Conservation (phyloP, 1,140 invertebrate species). For the Bombus turneri region DNA sequence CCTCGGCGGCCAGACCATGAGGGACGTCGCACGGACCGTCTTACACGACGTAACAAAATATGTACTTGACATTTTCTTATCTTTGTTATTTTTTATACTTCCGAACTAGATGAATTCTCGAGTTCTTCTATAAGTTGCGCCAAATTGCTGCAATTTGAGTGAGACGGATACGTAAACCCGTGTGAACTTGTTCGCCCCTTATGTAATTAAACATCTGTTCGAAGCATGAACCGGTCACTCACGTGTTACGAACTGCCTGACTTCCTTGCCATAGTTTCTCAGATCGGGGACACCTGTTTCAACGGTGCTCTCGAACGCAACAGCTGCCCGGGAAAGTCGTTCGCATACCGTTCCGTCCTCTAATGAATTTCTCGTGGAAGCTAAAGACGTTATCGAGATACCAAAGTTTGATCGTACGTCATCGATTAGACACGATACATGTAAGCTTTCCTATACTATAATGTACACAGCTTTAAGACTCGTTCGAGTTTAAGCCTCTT, state of each 20-base stretch:
- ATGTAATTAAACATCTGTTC: slow-evolving; percentile 49
- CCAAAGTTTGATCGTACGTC: not conserved
- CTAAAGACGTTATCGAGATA: not conserved
- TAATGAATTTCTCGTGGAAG: not conserved
- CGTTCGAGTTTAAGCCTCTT: too few relatives aligned
- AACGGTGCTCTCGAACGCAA: slow-evolving; percentile 4
- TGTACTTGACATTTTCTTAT: too few relatives aligned
- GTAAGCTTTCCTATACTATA: not conserved
- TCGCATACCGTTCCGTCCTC: not conserved
- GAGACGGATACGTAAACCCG: not conserved
- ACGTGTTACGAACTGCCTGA: slow-evolving; percentile 45
- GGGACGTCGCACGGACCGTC: too few relatives aligned
- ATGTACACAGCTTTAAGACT: not conserved
- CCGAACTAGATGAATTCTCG: not conserved
- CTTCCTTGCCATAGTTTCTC: slow-evolving; percentile 36
- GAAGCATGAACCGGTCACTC: slow-evolving; percentile 30
- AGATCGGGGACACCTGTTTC: slow-evolving; percentile 43
- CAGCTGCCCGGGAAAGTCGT: slow-evolving; percentile 23
- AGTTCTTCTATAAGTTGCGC: too few relatives aligned
- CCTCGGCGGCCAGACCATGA: too few relatives aligned
- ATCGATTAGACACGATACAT: not conserved
- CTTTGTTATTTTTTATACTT: too few relatives aligned
- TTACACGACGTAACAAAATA: too few relatives aligned
- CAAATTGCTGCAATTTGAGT: not conserved
- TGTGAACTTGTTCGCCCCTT: slow-evolving; percentile 23